Base-by-base conservation (phyloP, 1,140 invertebrate species). In the Saxidomus purpurata region DNA sequence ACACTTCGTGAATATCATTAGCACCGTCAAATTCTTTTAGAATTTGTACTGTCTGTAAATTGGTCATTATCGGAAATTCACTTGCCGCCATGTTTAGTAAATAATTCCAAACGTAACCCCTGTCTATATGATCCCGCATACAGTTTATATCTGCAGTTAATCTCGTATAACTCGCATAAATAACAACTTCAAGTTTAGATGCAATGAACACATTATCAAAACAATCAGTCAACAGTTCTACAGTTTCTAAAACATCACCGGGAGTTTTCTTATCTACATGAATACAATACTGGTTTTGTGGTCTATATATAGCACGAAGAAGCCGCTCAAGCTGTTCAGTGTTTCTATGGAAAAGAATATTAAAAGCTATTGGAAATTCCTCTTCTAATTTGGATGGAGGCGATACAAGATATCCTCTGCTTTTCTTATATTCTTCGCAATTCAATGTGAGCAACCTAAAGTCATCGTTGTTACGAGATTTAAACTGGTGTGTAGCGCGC, bases 151-250 rank as follows among this genome's bases (percentile, higher is more conserved):
- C 94, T 0, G 94, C 94, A 36, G 90, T 71, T 19, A 94, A 76
- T 67, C 92, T 63, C 9, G 87, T 84, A 79, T 89, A 92, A 89
- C 89, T 77, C 4, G 89, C 91, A 43, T 93, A 94, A n/a, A 92
- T 61, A 8, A 94, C 80, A 59, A 87, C 52, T 55, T 93, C 93
- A 6, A 86, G 80, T 76, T 85, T 91, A 17, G 90, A 89, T 17
- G 91, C 91, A 11, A 94, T 63, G 79, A 92, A 93, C 15, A 94
- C 93, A 86, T 94, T 94, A 17, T 89, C 83, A 89, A 94, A 94
- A 90, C 93, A 94, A 25, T 81, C 52, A 17, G 90, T 40, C 36
- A 90, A 36, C 36, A 28, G 38, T 36, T 49, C 25, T n/a, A 93
- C 76, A 8, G 87, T 81, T 59, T 87, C 77, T 28, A 89, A 63